These are phyloP conservation scores for Rhinopithecus roxellana DNA, from an alignment of 2,113 vertebrate genomes.

Conservation along the genomic window DNA sequence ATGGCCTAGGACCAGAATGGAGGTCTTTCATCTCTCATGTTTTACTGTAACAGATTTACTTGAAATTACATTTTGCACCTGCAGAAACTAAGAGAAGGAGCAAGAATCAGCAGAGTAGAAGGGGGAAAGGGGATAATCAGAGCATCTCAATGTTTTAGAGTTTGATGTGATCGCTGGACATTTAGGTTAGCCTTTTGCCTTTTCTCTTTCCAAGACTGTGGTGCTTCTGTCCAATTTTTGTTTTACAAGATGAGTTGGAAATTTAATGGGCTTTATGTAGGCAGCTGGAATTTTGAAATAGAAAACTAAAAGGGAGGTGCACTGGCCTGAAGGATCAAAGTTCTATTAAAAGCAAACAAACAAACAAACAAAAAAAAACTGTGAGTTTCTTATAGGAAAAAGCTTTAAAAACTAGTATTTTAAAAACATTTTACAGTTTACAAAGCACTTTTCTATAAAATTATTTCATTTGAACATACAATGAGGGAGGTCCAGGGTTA, in stretches of 20 bases:
- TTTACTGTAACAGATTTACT: neutral
- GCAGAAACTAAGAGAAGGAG: neutral
- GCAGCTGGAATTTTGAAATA: constrained; percentile 34
- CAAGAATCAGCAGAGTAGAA: neutral
- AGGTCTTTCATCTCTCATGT: neutral
- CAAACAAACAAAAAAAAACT: neutral
- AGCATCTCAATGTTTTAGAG: neutral
- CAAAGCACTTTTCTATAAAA: neutral
- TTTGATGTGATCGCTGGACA: neutral
- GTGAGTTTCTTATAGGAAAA: neutral
- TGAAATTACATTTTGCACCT: neutral
- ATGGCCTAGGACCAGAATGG: neutral
- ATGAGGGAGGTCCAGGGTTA: neutral
- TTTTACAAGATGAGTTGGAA: neutral
- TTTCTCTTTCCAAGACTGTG: neutral
- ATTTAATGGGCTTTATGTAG: constrained; percentile 14
- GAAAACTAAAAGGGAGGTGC: constrained; percentile 14
- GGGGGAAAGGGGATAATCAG: too few relatives aligned
- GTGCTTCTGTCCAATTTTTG: neutral
- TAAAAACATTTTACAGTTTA: constrained; percentile 9
- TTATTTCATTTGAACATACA: neutral
- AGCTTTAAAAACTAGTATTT: neutral
- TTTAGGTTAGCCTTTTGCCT: neutral
- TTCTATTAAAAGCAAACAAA: neutral
- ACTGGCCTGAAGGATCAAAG: constrained; percentile 3